Base-by-base conservation (phyloP, 2,888 invertebrate genomes). In the Lithophane ornitopus region DNA sequence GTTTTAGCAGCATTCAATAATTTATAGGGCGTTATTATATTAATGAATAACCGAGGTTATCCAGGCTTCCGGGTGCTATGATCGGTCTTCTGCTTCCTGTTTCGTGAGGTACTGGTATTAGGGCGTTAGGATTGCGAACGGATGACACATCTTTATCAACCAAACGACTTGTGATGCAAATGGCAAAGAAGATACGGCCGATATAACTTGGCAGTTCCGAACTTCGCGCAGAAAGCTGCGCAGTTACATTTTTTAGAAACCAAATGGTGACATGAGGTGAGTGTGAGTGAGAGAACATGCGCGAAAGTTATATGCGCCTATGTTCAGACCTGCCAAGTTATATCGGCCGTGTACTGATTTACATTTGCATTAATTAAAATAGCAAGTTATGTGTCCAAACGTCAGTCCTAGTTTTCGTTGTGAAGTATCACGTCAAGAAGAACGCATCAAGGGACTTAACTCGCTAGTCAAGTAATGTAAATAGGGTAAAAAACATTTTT, bases 31-130 rank as follows among this genome's bases (percentile, higher is more conserved):
- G 63, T 85, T 86, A 85, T 84, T 75, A 85, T 70, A 62, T 56
- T 70, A 75, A 74, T 76, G 72, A 56, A 59, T 52, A 49, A 65
- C 44, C 81, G n/a, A 85, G 85, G 85, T 54, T 73, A 12, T 22
- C 12, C n/a, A 19, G 56, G 28, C 87, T 85, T 85, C 85, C 85
- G 85, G 85, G 81, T 85, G 59, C 63, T 84, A 75, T 79, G 84
- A 83, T 58, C 28, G 65, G 34, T 66, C 44, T 44, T 26, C 52
- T 61, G 34, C 44, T 84, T 86, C 84, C 84, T 85, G 73, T 65
- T 71, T 68, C 28, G 73, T 85, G 86, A 78, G 19, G 59, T 78
- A 82, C 85, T 78, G 85, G 39, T 41, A 56, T 26, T 39, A 56
- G 39, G 44, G 34, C n/a, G 0, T 59, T 0, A 74, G 59, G 19